Evolutionary conservation across 2,797 vertebrate genomes (phyloP).

Genomic region (Hyperoplus immaculatus): DNA sequence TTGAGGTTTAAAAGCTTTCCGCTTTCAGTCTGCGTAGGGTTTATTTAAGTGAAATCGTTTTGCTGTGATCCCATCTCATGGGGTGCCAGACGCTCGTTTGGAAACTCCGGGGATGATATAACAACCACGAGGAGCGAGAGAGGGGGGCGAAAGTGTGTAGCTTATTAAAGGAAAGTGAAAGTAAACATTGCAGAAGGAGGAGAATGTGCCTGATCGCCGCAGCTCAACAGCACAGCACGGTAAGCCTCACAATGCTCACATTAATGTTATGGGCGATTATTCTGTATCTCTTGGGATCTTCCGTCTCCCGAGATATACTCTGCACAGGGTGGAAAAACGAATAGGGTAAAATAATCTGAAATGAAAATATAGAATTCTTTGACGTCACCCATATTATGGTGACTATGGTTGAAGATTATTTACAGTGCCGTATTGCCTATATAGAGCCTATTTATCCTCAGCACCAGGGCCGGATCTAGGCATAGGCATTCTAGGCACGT

Average conservation of each 20-base stretch:
- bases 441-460: too few relatives aligned
- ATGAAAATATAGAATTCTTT: too few relatives aligned
- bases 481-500: too few relatives aligned
- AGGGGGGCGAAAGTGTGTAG: rapidly evolving
- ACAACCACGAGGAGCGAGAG: neutral
- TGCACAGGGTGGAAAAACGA: too few relatives aligned
- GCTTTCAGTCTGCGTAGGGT: neutral
- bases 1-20: neutral
- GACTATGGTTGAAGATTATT: too few relatives aligned
- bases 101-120: conserved; percentile 1
- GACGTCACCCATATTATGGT: too few relatives aligned
- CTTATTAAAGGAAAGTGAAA: conserved; percentile 18
- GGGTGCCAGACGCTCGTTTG: neutral
- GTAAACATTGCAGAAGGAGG: neutral
- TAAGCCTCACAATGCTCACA: neutral
- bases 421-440: too few relatives aligned
- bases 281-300: neutral
- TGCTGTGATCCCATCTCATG: neutral
- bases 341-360: too few relatives aligned
- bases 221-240: neutral
- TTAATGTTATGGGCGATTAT: neutral
- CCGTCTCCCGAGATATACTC: neutral
- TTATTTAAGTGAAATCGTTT: neutral
- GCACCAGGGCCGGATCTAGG: too few relatives aligned
- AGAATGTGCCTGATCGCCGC: rapidly evolving